A percentile compares a stretch with the other conserved stretches of the same genome.
These are phyloP conservation scores for Perca schrenkii DNA, from an alignment of 2,113 vertebrate genomes.

Conservation along the genomic window DNA sequence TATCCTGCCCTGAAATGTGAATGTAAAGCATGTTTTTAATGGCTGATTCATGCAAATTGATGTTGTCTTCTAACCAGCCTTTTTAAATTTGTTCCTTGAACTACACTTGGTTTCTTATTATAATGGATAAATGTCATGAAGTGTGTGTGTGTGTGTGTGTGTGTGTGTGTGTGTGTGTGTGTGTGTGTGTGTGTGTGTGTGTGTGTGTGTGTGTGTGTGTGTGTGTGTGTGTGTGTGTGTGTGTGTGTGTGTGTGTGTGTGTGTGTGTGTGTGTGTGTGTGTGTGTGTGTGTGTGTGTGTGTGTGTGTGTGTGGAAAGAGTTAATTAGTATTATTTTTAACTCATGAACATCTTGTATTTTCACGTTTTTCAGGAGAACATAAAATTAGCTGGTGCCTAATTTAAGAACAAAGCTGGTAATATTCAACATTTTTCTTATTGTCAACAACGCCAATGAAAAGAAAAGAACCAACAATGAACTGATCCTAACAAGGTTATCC, in stretches of 20 bases:
- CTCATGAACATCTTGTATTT: not conserved
- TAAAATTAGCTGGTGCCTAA: not conserved
- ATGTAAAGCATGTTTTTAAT: slow-evolving; percentile 19
- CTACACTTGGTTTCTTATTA: slow-evolving; percentile 23
- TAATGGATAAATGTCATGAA: not conserved
- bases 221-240: too few species aligned
- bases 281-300: too few species aligned
- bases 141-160: too few species aligned
- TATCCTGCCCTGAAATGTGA: not conserved
- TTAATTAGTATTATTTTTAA: too few species aligned
- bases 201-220: too few species aligned
- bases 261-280: too few species aligned
- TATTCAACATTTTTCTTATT: not conserved
- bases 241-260: too few species aligned
- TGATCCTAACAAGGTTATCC: not conserved
- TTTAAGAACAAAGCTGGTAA: not conserved
- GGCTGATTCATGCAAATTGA: slow-evolving; percentile 13
- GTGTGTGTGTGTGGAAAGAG: too few species aligned
- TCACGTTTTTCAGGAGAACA: not conserved
- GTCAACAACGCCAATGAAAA: not conserved
- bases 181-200: too few species aligned
- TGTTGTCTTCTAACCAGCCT: slow-evolving; percentile 27
- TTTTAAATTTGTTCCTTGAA: slow-evolving; percentile 14
- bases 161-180: too few species aligned
- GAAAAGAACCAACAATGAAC: not conserved